phyloP scores from a whole-genome alignment of 2,113 vertebrate species.

The Junco hyemalis region DNA sequence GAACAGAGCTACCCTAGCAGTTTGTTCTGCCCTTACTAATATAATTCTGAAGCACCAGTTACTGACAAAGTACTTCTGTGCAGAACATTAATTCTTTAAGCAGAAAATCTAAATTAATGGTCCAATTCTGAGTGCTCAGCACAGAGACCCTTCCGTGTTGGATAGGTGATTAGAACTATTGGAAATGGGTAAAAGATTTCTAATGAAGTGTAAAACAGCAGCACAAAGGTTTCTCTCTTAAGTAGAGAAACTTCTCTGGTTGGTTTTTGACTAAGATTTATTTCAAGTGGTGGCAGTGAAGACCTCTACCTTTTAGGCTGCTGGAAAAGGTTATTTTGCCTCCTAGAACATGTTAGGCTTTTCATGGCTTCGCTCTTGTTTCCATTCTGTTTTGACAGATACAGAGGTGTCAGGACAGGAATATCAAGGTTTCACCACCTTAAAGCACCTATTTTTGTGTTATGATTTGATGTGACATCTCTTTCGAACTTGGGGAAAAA shows the following conservation, averaged over 20 bases:
- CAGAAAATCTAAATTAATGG: conserved; percentile 23
- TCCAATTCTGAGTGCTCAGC: neutral
- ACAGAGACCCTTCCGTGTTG: neutral
- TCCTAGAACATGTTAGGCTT: neutral
- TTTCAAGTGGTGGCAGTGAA: neutral
- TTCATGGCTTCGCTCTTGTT: neutral
- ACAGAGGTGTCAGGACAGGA: neutral
- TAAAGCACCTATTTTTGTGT: neutral
- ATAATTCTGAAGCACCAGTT: neutral
- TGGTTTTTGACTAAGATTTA: neutral
- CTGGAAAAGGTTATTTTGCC: neutral
- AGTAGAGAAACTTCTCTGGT: neutral
- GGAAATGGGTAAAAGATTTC: neutral
- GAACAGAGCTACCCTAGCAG: neutral
- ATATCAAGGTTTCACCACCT: neutral
- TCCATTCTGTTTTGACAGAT: neutral
- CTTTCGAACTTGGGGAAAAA: neutral
- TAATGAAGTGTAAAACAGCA: neutral
- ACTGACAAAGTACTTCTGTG: neutral
- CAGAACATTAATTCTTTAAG: neutral
- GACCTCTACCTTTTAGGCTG: neutral
- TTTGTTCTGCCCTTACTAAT: neutral
- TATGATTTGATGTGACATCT: neutral
- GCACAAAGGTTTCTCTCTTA: neutral
- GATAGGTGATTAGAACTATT: neutral